Evolutionary conservation across 2,113 vertebrate species (phyloP).

Genomic region (Etheostoma spectabile): DNA sequence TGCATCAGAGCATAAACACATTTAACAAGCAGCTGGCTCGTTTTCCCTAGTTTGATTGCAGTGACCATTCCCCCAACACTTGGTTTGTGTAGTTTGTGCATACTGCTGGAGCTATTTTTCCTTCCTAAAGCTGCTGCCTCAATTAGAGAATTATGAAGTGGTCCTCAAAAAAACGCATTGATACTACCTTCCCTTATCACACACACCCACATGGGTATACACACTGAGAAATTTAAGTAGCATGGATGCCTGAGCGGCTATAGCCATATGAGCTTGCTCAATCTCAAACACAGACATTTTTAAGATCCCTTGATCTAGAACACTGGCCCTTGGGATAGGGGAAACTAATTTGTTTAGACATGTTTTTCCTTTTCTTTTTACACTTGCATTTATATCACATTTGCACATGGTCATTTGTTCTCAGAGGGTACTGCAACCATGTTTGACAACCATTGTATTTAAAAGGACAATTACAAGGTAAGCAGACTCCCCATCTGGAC

Average conservation of each 20-base stretch:
- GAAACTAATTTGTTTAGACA: slow-evolving; percentile 33
- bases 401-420: slow-evolving; percentile 38
- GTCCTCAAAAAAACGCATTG: slow-evolving; percentile 30
- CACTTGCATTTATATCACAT: slow-evolving; percentile 42
- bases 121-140: slow-evolving; percentile 46
- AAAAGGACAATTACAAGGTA: slow-evolving; percentile 61
- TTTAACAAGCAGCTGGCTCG: slow-evolving; percentile 62
- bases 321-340: slow-evolving; percentile 36
- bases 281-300: slow-evolving; percentile 36
- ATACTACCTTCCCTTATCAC: slow-evolving; percentile 49
- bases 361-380: slow-evolving; percentile 12
- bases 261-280: slow-evolving; percentile 24
- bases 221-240: slow-evolving; percentile 38
- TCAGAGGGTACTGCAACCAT: not conserved
- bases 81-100: slow-evolving; percentile 44
- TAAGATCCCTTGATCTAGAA: slow-evolving; percentile 42
- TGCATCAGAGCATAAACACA: slow-evolving; percentile 65
- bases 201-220: slow-evolving; percentile 40
- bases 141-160: slow-evolving; percentile 51
- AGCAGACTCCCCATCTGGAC: slow-evolving; percentile 13
- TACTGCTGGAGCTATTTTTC: slow-evolving; percentile 42
- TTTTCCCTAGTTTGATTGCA: slow-evolving; percentile 61
- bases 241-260: slow-evolving; percentile 18
- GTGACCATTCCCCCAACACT: slow-evolving; percentile 56
- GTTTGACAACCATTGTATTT: slow-evolving; percentile 45